Percentiles rank a stretch among this genome's conserved stretches.
phyloP scores from a whole-genome alignment of 2,888 invertebrate genomes.

The Fragum sueziense region DNA sequence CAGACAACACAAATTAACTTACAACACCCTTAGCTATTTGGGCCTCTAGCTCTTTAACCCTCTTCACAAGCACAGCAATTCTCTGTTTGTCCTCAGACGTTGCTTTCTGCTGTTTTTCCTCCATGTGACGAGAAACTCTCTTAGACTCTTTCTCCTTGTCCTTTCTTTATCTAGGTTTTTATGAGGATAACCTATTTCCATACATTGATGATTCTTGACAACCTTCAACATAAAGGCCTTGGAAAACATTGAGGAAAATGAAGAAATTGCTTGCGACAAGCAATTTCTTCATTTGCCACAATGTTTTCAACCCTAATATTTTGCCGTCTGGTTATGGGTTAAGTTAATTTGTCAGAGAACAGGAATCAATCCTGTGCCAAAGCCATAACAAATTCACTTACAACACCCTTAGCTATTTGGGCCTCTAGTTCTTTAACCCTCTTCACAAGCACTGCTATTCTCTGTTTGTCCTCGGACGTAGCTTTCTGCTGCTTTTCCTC shows the following conservation, averaged over 20 bases:
- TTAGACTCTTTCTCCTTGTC: slow-evolving; percentile 75
- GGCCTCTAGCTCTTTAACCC: slow-evolving; percentile 67
- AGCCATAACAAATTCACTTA: slow-evolving; percentile 26
- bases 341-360: too few species aligned
- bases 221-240: neutral
- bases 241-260: neutral
- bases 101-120: slow-evolving; percentile 73
- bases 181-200: too few species aligned
- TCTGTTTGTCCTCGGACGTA: slow-evolving; percentile 70
- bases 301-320: neutral
- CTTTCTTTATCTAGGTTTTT: too few species aligned
- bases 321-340: too few species aligned
- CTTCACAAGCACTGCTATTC: slow-evolving; percentile 70
- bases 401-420: slow-evolving; percentile 58
- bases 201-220: too few species aligned
- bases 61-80: slow-evolving; percentile 69
- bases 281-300: neutral
- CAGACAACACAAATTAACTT: too few species aligned
- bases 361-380: neutral
- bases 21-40: slow-evolving; percentile 59
- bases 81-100: slow-evolving; percentile 71
- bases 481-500: slow-evolving; percentile 75
- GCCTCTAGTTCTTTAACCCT: slow-evolving; percentile 69
- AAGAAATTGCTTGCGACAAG: neutral
- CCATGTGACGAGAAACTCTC: slow-evolving; percentile 69